These are phyloP conservation scores for Silvanus unidentatus DNA, from an alignment of 2,888 invertebrate genomes.

Conservation along the genomic window DNA sequence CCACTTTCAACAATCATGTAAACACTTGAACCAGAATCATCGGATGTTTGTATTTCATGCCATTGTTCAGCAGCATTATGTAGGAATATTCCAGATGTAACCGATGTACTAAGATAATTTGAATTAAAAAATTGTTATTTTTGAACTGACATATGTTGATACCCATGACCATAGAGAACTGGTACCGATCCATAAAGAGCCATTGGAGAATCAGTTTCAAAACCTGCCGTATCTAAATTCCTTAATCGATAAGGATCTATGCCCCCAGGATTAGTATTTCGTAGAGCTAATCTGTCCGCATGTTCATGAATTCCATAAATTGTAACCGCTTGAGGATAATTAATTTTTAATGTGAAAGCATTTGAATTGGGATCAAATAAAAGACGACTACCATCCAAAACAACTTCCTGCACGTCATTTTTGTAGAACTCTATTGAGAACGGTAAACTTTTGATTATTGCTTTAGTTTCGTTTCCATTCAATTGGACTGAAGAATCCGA, in stretches of 20 bases:
- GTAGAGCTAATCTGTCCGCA: constrained; percentile 78
- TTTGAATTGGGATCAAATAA: constrained; percentile 18
- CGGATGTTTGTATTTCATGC: constrained; percentile 68
- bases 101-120: not conserved
- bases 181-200: constrained; percentile 59
- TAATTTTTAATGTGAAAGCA: constrained; percentile 25
- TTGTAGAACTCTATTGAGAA: constrained; percentile 15
- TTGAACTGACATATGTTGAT: constrained; percentile 16
- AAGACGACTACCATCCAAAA: constrained; percentile 12
- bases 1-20: constrained; percentile 95
- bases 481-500: too few relatives aligned
- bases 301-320: constrained; percentile 74
- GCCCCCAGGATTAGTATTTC: constrained; percentile 56
- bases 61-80: constrained; percentile 96
- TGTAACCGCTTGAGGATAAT: constrained; percentile 18
- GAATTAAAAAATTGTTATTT: not conserved
- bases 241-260: constrained; percentile 87
- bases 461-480: not conserved
- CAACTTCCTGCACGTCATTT: constrained; percentile 5
- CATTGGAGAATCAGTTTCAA: constrained; percentile 75
- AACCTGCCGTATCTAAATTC: constrained; percentile 78
- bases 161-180: constrained; percentile 86
- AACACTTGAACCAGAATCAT: constrained; percentile 52
- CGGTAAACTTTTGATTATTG: constrained; percentile 13
- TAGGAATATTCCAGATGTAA: constrained; percentile 39